These are phyloP conservation scores for Tachyglossus aculeatus DNA, from an alignment of 2,797 vertebrate genomes.

Conservation along the genomic window DNA sequence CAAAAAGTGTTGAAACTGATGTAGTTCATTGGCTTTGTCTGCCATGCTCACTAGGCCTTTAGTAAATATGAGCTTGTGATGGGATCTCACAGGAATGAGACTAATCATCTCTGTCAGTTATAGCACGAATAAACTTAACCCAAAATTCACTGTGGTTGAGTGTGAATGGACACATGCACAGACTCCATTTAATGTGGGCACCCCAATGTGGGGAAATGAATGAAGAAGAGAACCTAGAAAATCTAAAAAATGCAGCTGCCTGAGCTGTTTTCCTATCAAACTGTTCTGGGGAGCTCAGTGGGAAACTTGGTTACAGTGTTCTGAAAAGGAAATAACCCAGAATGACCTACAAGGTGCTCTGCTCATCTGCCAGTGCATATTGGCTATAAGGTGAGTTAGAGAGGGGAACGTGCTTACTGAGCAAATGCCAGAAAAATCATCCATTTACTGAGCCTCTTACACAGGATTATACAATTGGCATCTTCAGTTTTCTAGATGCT, in stretches of 20 bases:
- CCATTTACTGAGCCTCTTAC: background rate
- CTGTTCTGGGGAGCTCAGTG: too few species aligned
- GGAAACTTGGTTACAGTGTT: background rate
- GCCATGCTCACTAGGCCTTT: too few species aligned
- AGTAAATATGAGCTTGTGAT: too few species aligned
- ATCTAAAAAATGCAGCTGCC: background rate
- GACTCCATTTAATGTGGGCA: too few species aligned
- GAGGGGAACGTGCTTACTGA: background rate
- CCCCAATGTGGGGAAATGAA: fast-evolving
- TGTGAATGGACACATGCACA: too few species aligned
- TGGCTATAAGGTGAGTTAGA: background rate
- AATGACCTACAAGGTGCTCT: background rate
- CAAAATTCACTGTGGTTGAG: too few species aligned
- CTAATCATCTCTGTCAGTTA: too few species aligned
- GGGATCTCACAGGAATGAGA: too few species aligned
- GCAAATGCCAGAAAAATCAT: background rate
- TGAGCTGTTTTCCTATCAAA: background rate
- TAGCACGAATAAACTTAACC: too few species aligned
- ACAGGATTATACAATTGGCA: background rate
- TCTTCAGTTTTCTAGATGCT: background rate
- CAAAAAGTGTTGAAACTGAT: too few species aligned
- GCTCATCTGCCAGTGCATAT: background rate
- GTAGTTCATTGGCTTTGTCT: too few species aligned
- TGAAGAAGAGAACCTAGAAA: background rate
- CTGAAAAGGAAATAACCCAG: background rate